A percentile compares a stretch with the other conserved stretches of the same genome.
phyloP scores from a whole-genome alignment of 1,140 invertebrate species.

The Helicorthomorpha holstii region DNA sequence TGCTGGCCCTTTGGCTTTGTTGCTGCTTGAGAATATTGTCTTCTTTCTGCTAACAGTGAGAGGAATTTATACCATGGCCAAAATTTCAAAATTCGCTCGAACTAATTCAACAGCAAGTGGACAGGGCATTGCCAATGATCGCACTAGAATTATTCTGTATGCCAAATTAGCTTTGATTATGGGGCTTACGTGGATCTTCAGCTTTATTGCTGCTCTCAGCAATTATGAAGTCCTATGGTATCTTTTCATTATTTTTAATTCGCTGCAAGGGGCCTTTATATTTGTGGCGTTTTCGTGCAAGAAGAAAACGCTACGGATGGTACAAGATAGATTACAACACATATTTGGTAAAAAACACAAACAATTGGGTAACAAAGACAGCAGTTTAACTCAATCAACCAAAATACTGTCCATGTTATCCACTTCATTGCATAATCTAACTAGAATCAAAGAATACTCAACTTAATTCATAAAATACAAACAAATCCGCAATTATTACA shows the following conservation, averaged over 20 bases:
- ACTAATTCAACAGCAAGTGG: not conserved
- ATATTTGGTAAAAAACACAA: no score
- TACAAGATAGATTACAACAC: not conserved
- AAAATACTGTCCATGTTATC: no score
- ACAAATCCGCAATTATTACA: no score
- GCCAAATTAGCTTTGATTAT: slow-evolving; percentile 31
- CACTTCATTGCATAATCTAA: no score
- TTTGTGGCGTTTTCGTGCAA: slow-evolving; percentile 31
- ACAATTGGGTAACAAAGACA: no score
- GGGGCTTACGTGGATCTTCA: slow-evolving; percentile 32
- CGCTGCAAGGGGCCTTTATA: slow-evolving; percentile 30
- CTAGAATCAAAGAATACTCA: no score
- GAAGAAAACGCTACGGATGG: slow-evolving; percentile 11
- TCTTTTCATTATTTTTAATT: slow-evolving; percentile 29
- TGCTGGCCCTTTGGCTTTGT: slow-evolving; percentile 22
- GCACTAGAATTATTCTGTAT: slow-evolving; percentile 26
- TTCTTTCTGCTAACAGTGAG: slow-evolving; percentile 25
- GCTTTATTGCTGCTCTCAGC: slow-evolving; percentile 24
- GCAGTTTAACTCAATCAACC: no score
- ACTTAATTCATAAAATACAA: no score
- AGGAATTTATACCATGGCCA: slow-evolving; percentile 12
- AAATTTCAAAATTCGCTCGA: not conserved
- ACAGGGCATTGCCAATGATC: not conserved
- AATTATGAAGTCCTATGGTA: slow-evolving; percentile 20
- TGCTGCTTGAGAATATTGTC: slow-evolving; percentile 24